Conservation (phyloP, 1,140 invertebrate genomes). For the Cotesia typhae region DNA sequence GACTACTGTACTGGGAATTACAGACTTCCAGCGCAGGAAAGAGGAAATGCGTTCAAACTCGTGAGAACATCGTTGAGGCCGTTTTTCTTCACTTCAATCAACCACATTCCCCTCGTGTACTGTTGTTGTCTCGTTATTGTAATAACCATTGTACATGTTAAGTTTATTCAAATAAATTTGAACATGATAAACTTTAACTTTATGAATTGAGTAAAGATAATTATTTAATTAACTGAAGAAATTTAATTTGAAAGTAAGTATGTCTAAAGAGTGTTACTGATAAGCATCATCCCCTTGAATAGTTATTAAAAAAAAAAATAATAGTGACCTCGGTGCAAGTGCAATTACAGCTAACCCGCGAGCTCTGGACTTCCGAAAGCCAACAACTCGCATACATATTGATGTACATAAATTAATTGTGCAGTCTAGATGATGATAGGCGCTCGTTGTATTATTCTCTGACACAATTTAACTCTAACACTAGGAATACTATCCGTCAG, state of each 20-base stretch:
- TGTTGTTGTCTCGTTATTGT: constrained; percentile 6
- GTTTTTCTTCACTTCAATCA: constrained; percentile 45
- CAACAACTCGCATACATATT: constrained; percentile 37
- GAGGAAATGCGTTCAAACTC: constrained; percentile 44
- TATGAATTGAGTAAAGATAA: too few relatives aligned
- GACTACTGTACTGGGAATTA: constrained; percentile 46
- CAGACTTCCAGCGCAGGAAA: constrained; percentile 43
- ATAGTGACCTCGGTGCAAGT: constrained; percentile 31
- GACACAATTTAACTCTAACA: constrained; percentile 30
- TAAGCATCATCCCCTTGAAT: constrained; percentile 23
- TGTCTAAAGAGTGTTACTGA: neutral
- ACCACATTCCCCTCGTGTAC: constrained; percentile 29
- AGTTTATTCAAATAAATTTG: too few relatives aligned
- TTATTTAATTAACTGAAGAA: neutral
- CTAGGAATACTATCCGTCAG: constrained; percentile 14
- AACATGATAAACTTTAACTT: too few relatives aligned
- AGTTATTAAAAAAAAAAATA: constrained; percentile 8
- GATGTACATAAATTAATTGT: constrained; percentile 44
- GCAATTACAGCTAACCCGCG: constrained; percentile 29
- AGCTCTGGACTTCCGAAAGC: constrained; percentile 31
- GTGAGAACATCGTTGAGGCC: constrained; percentile 46
- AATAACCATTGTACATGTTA: too few relatives aligned
- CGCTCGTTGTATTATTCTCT: constrained; percentile 31
- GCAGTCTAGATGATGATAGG: constrained; percentile 28
- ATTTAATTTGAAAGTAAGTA: neutral